Evolutionary conservation across 2,888 invertebrate species (phyloP).

Genomic region (Chelonus formosanus): DNA sequence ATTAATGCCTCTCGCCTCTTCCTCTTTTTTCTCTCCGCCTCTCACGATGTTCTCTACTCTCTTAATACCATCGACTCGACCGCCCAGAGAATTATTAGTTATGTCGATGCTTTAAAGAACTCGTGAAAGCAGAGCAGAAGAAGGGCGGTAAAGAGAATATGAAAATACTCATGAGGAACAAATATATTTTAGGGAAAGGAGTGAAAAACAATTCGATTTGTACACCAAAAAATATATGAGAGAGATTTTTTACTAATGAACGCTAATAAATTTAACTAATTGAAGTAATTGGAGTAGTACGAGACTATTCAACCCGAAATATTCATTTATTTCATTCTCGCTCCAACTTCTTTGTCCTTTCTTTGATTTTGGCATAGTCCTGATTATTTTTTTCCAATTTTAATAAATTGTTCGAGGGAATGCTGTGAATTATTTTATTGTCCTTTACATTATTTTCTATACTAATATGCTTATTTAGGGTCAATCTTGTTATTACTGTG

Average conservation of each 20-base stretch:
- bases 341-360: conserved; percentile 4
- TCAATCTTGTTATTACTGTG: not conserved
- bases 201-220: conserved; percentile 23
- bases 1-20: conserved; percentile 54
- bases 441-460: no score
- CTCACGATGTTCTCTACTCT: conserved; percentile 1
- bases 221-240: conserved; percentile 13
- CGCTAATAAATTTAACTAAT: conserved; percentile 10
- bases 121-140: not conserved
- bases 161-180: no score
- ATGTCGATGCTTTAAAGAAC: conserved; percentile 22
- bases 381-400: conserved; percentile 20
- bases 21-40: conserved; percentile 37
- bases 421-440: no score
- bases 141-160: no score
- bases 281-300: not conserved
- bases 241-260: conserved; percentile 16
- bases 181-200: not conserved
- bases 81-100: conserved; percentile 26
- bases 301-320: conserved; percentile 14
- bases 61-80: conserved; percentile 18
- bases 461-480: no score
- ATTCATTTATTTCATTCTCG: not conserved
- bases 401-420: conserved; percentile 4
- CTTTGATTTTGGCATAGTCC: not conserved